phyloP scores from a whole-genome alignment of 1,140 invertebrate species.

The Ceratosolen fusciceps region DNA sequence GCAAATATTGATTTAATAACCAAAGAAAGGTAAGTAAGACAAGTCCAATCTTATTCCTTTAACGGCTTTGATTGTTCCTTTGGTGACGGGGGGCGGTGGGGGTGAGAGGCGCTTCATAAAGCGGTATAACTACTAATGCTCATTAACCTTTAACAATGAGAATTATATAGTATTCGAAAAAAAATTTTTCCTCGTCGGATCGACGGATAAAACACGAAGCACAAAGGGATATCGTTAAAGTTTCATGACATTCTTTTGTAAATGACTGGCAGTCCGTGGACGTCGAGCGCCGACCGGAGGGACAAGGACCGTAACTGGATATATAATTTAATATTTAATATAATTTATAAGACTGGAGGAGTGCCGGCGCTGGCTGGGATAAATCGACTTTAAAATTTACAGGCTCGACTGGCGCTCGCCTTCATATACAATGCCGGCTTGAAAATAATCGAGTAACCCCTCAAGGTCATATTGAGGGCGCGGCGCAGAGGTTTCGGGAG shows the following conservation, averaged over 20 bases:
- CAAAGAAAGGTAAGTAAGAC: no score
- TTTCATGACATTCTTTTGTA: conserved; percentile 27
- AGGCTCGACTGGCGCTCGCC: conserved; percentile 10
- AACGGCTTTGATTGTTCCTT: no score
- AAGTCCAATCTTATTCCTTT: no score
- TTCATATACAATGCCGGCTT: conserved; percentile 14
- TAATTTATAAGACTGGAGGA: no score
- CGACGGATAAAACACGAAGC: conserved; percentile 2
- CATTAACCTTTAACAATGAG: no score
- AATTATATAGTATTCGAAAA: no score
- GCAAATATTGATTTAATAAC: no score
- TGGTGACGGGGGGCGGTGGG: no score
- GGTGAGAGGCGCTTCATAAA: no score
- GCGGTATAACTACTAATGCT: no score
- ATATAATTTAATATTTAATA: conserved; percentile 6
- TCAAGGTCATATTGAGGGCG: not conserved
- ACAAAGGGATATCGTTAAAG: conserved; percentile 18
- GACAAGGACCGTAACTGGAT: conserved; percentile 6
- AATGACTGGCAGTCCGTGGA: not conserved
- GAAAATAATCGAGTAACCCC: conserved; percentile 25
- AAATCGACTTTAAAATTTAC: conserved; percentile 27
- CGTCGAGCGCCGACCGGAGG: not conserved
- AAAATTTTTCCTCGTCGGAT: no score
- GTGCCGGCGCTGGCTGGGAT: not conserved
- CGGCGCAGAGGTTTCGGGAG: not conserved